These are phyloP conservation scores for Caenorhabditis japonica DNA, from an alignment of 2,888 invertebrate species.

Conservation along the genomic window DNA sequence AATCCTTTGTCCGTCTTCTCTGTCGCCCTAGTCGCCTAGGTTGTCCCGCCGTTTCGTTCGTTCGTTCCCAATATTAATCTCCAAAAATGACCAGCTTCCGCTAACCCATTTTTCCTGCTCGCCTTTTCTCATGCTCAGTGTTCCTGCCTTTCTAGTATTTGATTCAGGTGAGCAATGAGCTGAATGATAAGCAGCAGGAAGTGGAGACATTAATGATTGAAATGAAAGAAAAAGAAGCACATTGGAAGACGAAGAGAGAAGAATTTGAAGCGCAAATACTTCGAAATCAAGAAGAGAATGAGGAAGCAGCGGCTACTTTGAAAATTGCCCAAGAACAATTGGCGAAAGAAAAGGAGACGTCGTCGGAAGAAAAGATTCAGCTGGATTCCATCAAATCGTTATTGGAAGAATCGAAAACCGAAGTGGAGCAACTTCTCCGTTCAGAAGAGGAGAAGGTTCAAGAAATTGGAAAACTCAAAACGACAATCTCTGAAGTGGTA, in stretches of 20 bases:
- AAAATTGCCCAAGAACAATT: slow-evolving; percentile 41
- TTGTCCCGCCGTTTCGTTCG: slow-evolving; percentile 6
- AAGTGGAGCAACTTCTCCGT: slow-evolving; percentile 19
- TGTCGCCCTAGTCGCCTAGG: slow-evolving; percentile 35
- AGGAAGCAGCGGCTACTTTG: slow-evolving; percentile 37
- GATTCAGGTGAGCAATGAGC: slow-evolving; percentile 48
- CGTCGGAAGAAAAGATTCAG: slow-evolving; percentile 18
- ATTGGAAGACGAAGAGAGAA: slow-evolving; percentile 58
- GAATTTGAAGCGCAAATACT: slow-evolving; percentile 61
- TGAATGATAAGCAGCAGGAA: slow-evolving; percentile 42
- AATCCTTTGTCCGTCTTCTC: slow-evolving; percentile 25
- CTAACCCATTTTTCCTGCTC: slow-evolving; percentile 40
- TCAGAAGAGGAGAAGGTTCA: slow-evolving; percentile 16
- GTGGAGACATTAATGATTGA: slow-evolving; percentile 39
- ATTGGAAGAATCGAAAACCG: slow-evolving; percentile 26
- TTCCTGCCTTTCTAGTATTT: slow-evolving; percentile 51
- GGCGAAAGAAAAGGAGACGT: slow-evolving; percentile 37
- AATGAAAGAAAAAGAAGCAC: slow-evolving; percentile 42
- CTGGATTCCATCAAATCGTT: slow-evolving; percentile 19
- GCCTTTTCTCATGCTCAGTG: slow-evolving; percentile 12
- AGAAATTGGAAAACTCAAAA: slow-evolving; percentile 24
- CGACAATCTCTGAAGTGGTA: slow-evolving; percentile 10
- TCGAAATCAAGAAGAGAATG: slow-evolving; percentile 62
- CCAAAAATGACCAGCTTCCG: slow-evolving; percentile 30
- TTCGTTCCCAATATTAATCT: too few relatives aligned